A percentile compares a stretch with the other conserved stretches of the same genome.
Conservation (phyloP, 1,140 invertebrate species). For the Medauroidea extradentata region DNA sequence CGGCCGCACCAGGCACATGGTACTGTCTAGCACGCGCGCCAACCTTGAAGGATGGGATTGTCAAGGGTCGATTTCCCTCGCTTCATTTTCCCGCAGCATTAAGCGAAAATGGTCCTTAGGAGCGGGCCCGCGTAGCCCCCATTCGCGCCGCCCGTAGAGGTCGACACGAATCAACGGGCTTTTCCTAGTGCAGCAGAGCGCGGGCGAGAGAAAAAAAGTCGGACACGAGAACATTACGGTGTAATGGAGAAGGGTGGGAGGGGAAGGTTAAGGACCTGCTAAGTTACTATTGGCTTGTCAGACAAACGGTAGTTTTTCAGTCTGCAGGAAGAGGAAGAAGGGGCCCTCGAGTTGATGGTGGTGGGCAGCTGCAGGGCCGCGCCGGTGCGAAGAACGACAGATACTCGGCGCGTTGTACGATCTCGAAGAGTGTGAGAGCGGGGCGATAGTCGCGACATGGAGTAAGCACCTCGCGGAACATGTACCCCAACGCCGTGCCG, state of each 20-base stretch:
- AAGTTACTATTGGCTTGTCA: slow-evolving; percentile 14
- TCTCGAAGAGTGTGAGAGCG: neutral
- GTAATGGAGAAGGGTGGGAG: neutral
- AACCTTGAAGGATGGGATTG: neutral
- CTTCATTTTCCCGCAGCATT: neutral
- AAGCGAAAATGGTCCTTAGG: slow-evolving; percentile 9
- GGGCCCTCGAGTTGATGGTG: neutral
- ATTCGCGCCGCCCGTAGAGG: neutral
- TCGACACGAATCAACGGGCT: neutral
- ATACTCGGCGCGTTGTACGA: neutral
- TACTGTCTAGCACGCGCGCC: too few species aligned
- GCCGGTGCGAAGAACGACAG: neutral
- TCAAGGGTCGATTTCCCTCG: neutral
- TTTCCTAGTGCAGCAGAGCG: neutral
- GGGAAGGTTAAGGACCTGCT: slow-evolving; percentile 10
- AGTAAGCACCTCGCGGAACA: neutral
- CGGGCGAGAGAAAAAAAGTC: neutral
- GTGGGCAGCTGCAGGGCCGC: neutral
- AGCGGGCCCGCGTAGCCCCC: neutral
- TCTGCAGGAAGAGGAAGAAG: slow-evolving; percentile 1
- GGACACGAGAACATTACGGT: neutral
- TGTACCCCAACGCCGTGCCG: slow-evolving; percentile 1
- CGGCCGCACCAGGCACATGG: neutral
- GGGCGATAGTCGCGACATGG: neutral
- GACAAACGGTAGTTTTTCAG: neutral